These are phyloP conservation scores for Turnix velox DNA, from an alignment of 2,113 vertebrate genomes.

Conservation along the genomic window DNA sequence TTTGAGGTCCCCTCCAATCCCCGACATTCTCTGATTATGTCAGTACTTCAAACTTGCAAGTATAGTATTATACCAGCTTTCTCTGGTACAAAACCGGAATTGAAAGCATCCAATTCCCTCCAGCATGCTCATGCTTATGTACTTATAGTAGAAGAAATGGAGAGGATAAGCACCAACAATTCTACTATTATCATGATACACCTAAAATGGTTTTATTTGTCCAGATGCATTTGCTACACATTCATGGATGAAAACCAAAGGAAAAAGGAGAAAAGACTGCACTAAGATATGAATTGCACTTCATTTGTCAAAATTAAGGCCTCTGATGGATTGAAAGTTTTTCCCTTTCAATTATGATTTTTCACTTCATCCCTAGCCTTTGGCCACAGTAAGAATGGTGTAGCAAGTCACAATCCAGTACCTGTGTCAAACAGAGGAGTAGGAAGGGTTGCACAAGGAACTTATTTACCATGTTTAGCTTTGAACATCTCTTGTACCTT, in stretches of 20 bases:
- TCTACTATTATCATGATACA: neutral
- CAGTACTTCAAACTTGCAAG: neutral
- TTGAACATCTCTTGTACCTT: neutral
- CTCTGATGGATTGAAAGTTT: neutral
- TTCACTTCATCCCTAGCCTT: neutral
- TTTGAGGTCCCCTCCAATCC: too few species aligned
- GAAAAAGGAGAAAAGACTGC: neutral
- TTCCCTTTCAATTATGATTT: neutral
- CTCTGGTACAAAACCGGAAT: neutral
- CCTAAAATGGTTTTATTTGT: neutral
- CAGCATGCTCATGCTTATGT: rapidly evolving
- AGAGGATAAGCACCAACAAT: neutral
- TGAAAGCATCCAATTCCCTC: neutral
- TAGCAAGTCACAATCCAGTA: neutral
- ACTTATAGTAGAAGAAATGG: neutral
- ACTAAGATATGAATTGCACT: neutral
- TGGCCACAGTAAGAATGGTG: neutral
- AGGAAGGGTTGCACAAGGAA: neutral
- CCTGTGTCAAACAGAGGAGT: neutral
- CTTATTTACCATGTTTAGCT: neutral
- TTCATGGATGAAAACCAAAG: neutral
- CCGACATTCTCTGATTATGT: too few species aligned
- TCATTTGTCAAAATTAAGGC: neutral
- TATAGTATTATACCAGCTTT: neutral
- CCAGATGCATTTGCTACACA: neutral